Evolutionary conservation across 2,888 invertebrate genomes (phyloP), one percentile per base, ranked within the genome.

Genomic region (Atrina japonica): DNA sequence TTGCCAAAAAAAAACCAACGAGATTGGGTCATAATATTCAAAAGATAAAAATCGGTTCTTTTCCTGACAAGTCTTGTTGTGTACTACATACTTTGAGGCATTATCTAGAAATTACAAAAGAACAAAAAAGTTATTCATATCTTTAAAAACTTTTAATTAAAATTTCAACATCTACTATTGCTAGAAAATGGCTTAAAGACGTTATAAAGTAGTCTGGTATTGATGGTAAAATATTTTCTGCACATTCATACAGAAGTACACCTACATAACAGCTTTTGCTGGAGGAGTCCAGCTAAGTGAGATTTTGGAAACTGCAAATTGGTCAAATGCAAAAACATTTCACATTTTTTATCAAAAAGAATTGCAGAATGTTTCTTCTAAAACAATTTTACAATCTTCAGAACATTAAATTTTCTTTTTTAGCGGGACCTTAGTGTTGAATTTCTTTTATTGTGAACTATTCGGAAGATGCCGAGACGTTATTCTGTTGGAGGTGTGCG

Each of bases 111-210:
- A 16, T 47, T 30, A n/a, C n/a, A n/a, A n/a, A n/a, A 14, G 45
- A 59, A 45, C 50, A 64, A 64, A 52, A 59, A 14, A 35, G 30
- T 18, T 72, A 1, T 49, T 77, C 18, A 41, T 77, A 16, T 75
- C 75, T 23, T 77, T 58, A 67, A 63, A 60, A 30, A 66, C 71
- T 6, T 73, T 18, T 50, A 64, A 68, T 0, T n/a, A 40, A 30
- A 16, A 25, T 63, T 23, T 50, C 63, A 30, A 27, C 63, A 1
- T 43, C 11, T 3, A 66, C 75, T 23, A 49, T 73, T 18, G 56
- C 73, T 47, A 68, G 75, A 50, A n/a, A n/a, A n/a, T 75, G 75
- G 70, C 43, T 70, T 18, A 70, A 60, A 59, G 27, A 45, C 18
- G 52, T 60, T 27, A 47, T 66, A 21, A n/a, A 43, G 6, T 23